Evolutionary conservation across 2,797 vertebrate genomes (phyloP), one percentile per base, ranked within the genome.

Genomic region (Platyrinchus mystaceus): DNA sequence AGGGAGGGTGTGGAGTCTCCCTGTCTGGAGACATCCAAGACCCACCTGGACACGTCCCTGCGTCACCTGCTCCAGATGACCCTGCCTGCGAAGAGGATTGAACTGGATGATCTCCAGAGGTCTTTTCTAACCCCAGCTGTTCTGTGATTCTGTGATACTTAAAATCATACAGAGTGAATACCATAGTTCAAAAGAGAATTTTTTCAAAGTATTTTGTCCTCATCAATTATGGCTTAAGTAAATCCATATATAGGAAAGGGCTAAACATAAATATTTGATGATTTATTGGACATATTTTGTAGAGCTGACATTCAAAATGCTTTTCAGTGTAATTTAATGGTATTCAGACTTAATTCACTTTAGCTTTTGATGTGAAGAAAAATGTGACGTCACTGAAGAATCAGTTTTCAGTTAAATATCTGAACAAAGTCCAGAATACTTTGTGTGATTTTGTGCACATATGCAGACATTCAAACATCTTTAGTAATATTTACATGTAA

Each of bases 61-160:
- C 24, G 80, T 7, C 34, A 2, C 80, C 43, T 39, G 58, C 20
- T 30, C 10, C 34, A n/a, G 59, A 36, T 36, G 20, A 16, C 19
- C 34, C 21, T 58, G 43, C 21, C 60, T 12, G 32, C 5, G 2
- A 52, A 32, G 10, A 13, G 32, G 8, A 0, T 2, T n/a, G 36
- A 2, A 2, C 23, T 58, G 36, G 24, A 2, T 4, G 11, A 17
- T 2, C 27, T 44, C 11, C 34, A 46, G 5, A 34, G 6, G 5
- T 0, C 0, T 10, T 13, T 64, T 17, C 13, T 6, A 56, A 0
- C 9, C 10, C 2, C 36, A 34, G 0, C 0, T 34, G 17, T 24
- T 13, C 15, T n/a, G 22, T 17, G 15, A 6, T 60, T 50, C n/a
- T 44, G 20, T 0, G 1, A 5, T 41, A 27, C 26, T 37, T 37